These are phyloP conservation scores for Bombus fervidus DNA, from an alignment of 1,140 invertebrate genomes.

Conservation along the genomic window DNA sequence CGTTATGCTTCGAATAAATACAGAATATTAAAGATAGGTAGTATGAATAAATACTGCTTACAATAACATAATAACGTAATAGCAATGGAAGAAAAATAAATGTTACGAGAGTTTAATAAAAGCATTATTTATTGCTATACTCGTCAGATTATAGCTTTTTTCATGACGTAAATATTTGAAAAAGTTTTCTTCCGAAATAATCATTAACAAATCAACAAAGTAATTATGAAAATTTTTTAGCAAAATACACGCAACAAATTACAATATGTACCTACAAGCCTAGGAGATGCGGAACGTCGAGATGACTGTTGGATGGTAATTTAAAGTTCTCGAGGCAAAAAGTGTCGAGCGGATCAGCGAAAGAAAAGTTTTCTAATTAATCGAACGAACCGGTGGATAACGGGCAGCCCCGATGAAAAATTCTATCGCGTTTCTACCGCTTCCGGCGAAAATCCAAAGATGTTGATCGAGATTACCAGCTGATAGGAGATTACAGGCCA, in stretches of 20 bases:
- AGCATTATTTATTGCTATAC: no score
- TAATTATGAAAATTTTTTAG: background rate
- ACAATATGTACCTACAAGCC: background rate
- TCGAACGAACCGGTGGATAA: conserved; percentile 49
- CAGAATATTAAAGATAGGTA: no score
- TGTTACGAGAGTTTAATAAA: no score
- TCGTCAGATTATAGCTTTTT: no score
- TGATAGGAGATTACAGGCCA: conserved; percentile 44
- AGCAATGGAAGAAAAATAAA: no score
- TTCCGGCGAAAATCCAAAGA: conserved; percentile 35
- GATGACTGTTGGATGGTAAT: conserved; percentile 44
- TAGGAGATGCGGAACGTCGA: background rate
- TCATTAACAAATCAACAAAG: background rate
- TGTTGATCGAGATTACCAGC: conserved; percentile 58
- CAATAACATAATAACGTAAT: no score
- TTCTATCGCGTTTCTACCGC: conserved; percentile 50
- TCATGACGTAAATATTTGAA: no score
- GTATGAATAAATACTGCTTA: no score
- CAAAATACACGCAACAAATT: background rate
- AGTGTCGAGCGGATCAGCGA: conserved; percentile 45
- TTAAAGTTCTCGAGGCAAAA: conserved; percentile 54
- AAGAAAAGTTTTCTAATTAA: conserved; percentile 67
- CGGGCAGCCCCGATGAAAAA: conserved; percentile 54
- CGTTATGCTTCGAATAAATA: no score
- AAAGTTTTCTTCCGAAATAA: no score